Evolutionary conservation across 2,113 vertebrate species (phyloP), one percentile per base, ranked within the genome.

Genomic region (Girardinichthys multiradiatus): DNA sequence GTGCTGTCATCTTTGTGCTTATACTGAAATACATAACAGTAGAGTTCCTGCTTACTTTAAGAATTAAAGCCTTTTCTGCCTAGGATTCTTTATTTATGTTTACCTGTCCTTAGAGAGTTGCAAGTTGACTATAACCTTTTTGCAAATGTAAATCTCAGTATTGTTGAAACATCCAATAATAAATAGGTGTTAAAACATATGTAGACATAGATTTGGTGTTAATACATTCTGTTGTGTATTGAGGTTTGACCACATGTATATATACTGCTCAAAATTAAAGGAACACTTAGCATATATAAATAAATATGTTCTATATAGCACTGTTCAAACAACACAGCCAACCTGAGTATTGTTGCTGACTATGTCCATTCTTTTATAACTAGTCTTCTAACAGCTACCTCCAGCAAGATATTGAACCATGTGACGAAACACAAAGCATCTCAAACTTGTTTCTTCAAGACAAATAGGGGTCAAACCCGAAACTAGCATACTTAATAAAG

Each of bases 1-100:
- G 64, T 33, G 2, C 4, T 39, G 37, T 74, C 1, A 4, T 31
- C 0, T 31, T 3, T 21, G 21, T 54, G 54, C 68, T 51, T 57
- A 68, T 48, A 6, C 21, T 37, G 21, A 3, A 2, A 35, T n/a
- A 11, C 58, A n/a, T 21, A 70, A 74, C 28, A 65, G 65, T 54
- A 10, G 9, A 60, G 2, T 35, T 74, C 51, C 39, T 63, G 31
- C 15, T 9, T 4, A 27, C 27, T 31, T 68, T 59, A 48, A 54
- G 45, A 58, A 58, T 69, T 39, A 39, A 68, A 70, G 54, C 13
- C 45, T 12, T 33, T 8, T 1, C 30, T 62, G 27, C 7, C 13
- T 27, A 66, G 7, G 60, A 30, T 74, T 58, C 10, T 27, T 69
- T 73, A 54, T 51, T 30, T 62, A 26, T 68, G 17, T 31, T 71